Conservation (phyloP, 2,888 invertebrate genomes). For the Drosophila merina region DNA sequence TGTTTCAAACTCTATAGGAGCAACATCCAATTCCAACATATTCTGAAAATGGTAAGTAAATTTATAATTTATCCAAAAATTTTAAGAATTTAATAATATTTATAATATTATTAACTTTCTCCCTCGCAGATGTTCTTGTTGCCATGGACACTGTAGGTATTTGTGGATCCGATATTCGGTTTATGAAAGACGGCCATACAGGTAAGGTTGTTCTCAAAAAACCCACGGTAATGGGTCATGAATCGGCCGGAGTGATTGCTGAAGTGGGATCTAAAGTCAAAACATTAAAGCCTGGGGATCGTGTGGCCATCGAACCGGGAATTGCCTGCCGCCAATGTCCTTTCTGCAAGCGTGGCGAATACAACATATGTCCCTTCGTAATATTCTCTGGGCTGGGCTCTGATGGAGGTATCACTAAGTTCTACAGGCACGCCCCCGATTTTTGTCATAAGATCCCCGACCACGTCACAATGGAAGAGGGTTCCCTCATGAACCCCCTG, state of each 20-base stretch:
- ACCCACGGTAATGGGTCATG: constrained; percentile 98
- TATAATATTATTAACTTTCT: neutral
- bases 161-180: constrained; percentile 98
- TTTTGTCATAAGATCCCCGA: constrained; percentile 95
- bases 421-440: constrained; percentile 95
- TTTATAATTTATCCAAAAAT: too few species aligned
- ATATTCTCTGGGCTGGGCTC: constrained; percentile 90
- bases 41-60: constrained; percentile 86
- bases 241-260: constrained; percentile 92
- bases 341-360: constrained; percentile 93
- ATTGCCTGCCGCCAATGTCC: constrained; percentile 93
- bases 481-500: constrained; percentile 95
- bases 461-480: constrained; percentile 95
- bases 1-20: constrained; percentile 85
- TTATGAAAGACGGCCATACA: constrained; percentile 92
- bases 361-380: constrained; percentile 95
- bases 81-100: too few species aligned
- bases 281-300: constrained; percentile 90
- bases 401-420: constrained; percentile 95
- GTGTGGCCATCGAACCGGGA: constrained; percentile 97
- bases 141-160: constrained; percentile 97
- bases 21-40: constrained; percentile 92
- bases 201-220: constrained; percentile 93
- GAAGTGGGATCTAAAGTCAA: constrained; percentile 90
- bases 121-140: constrained; percentile 85